Conservation (phyloP, 2,888 invertebrate genomes). For the Melinopterus prodromus region DNA sequence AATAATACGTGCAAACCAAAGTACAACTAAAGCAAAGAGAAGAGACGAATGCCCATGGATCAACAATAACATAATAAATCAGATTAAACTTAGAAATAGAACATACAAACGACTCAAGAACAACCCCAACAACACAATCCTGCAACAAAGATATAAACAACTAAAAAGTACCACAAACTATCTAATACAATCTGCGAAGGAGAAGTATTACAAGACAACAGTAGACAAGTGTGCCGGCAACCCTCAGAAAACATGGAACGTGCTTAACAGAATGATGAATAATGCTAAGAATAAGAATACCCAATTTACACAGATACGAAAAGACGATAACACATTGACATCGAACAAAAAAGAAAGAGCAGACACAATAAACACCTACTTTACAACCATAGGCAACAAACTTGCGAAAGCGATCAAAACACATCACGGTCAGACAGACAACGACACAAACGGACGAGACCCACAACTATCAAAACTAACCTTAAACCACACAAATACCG, state of each 20-base stretch:
- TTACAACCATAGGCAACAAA: not conserved
- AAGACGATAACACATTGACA: not conserved
- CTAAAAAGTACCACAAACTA: not conserved
- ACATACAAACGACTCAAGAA: not conserved
- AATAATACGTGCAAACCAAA: not conserved
- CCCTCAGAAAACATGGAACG: not conserved
- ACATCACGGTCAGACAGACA: not conserved
- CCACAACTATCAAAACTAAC: not conserved
- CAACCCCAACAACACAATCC: not conserved
- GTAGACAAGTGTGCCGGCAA: not conserved
- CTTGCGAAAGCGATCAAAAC: not conserved
- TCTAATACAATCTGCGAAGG: not conserved
- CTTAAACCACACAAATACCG: not conserved
- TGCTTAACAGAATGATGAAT: not conserved
- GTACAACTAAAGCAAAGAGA: not conserved
- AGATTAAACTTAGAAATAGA: not conserved
- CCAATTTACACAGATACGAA: not conserved
- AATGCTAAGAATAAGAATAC: not conserved
- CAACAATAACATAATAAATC: not conserved
- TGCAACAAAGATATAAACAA: not conserved
- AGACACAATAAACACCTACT: not conserved
- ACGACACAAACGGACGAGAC: not conserved
- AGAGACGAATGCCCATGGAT: not conserved
- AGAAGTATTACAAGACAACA: not conserved
- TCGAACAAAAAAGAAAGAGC: not conserved